Conservation (phyloP, 2,797 vertebrate species). For the Gallinago solitaria region DNA sequence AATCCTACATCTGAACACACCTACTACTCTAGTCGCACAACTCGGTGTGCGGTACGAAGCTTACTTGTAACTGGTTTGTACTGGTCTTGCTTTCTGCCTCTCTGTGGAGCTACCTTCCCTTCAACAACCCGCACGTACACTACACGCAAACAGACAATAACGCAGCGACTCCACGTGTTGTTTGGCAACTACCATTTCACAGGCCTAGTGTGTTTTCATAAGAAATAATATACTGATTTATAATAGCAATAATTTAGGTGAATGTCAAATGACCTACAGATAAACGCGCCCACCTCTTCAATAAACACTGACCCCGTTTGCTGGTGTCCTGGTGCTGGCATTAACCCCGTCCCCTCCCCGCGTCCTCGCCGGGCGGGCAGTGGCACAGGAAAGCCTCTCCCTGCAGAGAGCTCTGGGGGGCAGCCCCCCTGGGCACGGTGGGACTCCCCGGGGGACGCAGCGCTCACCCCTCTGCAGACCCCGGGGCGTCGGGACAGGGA, state of each 20-base stretch:
- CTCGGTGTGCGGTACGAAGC: constrained; percentile 59
- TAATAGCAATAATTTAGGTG: constrained; percentile 74
- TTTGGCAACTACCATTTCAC: constrained; percentile 60
- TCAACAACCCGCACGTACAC: constrained; percentile 25
- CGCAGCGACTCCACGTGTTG: constrained; percentile 33
- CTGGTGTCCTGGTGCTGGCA: constrained; percentile 17
- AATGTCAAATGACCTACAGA: constrained; percentile 68
- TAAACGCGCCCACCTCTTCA: constrained; percentile 38
- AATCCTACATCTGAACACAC: constrained; percentile 53
- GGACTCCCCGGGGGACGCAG: neutral
- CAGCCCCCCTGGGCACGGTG: neutral
- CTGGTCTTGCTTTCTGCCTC: constrained; percentile 27
- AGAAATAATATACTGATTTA: constrained; percentile 69
- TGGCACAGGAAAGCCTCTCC: constrained; percentile 19
- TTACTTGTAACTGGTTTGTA: constrained; percentile 39
- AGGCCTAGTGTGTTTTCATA: constrained; percentile 71
- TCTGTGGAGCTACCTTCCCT: constrained; percentile 40
- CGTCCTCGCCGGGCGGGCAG: constrained; percentile 18
- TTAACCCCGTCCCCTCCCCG: constrained; percentile 47
- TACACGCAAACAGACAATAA: constrained; percentile 54
- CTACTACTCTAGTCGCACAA: constrained; percentile 51
- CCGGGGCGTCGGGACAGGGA: neutral
- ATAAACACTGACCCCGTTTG: neutral
- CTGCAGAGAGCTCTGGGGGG: neutral
- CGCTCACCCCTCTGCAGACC: neutral